Evolutionary conservation across 2,888 invertebrate genomes (phyloP).

Genomic region (Ichneumon xanthorius): DNA sequence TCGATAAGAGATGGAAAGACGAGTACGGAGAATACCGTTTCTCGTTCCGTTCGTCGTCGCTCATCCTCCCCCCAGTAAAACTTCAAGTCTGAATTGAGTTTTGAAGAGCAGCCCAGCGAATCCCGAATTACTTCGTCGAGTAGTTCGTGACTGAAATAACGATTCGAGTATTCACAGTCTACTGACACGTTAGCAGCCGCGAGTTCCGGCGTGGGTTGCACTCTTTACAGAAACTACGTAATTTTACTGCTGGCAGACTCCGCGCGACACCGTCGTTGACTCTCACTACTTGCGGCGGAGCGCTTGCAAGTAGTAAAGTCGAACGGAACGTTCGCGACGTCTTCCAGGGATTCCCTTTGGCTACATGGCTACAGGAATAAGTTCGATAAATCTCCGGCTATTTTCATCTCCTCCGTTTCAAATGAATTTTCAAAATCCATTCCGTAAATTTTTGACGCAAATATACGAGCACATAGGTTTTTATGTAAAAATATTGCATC

Average conservation of each 20-base stretch:
- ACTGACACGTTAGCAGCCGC: slow-evolving; percentile 11
- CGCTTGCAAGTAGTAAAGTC: slow-evolving; percentile 45
- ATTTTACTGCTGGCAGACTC: background rate
- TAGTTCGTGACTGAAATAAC: slow-evolving; percentile 58
- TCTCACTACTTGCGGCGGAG: slow-evolving; percentile 49
- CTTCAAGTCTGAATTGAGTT: slow-evolving; percentile 59
- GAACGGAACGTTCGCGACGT: slow-evolving; percentile 34
- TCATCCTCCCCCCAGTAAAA: slow-evolving; percentile 27
- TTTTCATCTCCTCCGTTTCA: background rate
- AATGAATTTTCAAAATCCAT: background rate
- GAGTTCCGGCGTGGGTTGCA: background rate
- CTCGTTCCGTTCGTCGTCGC: slow-evolving; percentile 9
- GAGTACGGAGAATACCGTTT: slow-evolving; percentile 34
- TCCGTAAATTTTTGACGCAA: background rate
- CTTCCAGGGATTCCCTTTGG: slow-evolving; percentile 9
- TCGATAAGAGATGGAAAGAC: slow-evolving; percentile 15
- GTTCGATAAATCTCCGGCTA: background rate
- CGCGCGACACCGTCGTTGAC: slow-evolving; percentile 45
- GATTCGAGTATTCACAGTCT: slow-evolving; percentile 9
- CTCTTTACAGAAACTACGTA: background rate
- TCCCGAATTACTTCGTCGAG: slow-evolving; percentile 59
- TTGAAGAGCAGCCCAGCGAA: slow-evolving; percentile 48
- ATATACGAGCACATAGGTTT: background rate
- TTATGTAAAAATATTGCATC: background rate
- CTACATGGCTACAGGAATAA: background rate